A percentile compares a stretch with the other conserved stretches of the same genome.
Evolutionary conservation across 2,888 invertebrate species (phyloP).

Genomic region (Rhabditoides inermis): DNA sequence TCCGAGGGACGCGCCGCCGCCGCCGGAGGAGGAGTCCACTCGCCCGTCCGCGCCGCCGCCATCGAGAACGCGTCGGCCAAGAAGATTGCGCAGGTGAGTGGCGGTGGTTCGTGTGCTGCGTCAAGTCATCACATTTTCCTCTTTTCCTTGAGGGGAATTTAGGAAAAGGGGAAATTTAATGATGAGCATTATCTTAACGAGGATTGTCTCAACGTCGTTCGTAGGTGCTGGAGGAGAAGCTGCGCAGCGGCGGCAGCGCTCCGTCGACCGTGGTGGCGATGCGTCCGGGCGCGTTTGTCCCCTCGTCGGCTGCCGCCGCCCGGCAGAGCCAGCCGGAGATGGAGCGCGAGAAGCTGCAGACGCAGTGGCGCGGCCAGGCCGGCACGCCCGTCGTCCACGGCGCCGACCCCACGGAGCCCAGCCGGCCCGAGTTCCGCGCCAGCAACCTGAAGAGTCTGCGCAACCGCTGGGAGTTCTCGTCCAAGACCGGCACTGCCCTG

Average conservation of each 20-base stretch:
- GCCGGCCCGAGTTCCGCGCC: slow-evolving; percentile 16
- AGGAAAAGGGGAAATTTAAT: too few relatives aligned
- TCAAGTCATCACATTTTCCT: too few relatives aligned
- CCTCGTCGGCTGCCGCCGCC: background rate
- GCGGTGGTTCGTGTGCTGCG: too few relatives aligned
- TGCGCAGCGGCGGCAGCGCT: slow-evolving; percentile 4
- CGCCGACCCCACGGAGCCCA: slow-evolving; percentile 21
- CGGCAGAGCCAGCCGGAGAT: slow-evolving; percentile 3
- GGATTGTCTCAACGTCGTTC: too few relatives aligned
- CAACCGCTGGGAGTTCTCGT: slow-evolving; percentile 38
- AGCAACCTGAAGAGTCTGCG: slow-evolving; percentile 21
- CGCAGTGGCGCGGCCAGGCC: slow-evolving; percentile 27
- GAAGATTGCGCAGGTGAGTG: slow-evolving; percentile 11
- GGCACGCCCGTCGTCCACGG: slow-evolving; percentile 31
- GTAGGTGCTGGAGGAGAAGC: slow-evolving; percentile 19
- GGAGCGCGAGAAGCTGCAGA: slow-evolving; percentile 11
- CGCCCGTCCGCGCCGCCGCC: slow-evolving; percentile 18
- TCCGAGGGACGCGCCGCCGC: too few relatives aligned
- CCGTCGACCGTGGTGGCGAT: background rate
- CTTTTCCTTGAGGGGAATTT: too few relatives aligned
- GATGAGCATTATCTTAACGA: too few relatives aligned
- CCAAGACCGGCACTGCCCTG: slow-evolving; percentile 39
- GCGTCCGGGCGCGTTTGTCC: slow-evolving; percentile 5
- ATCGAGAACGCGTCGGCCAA: slow-evolving; percentile 16
- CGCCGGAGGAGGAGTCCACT: too few relatives aligned